These are phyloP conservation scores for Tyto alba DNA, from an alignment of 2,113 vertebrate species.

Conservation along the genomic window DNA sequence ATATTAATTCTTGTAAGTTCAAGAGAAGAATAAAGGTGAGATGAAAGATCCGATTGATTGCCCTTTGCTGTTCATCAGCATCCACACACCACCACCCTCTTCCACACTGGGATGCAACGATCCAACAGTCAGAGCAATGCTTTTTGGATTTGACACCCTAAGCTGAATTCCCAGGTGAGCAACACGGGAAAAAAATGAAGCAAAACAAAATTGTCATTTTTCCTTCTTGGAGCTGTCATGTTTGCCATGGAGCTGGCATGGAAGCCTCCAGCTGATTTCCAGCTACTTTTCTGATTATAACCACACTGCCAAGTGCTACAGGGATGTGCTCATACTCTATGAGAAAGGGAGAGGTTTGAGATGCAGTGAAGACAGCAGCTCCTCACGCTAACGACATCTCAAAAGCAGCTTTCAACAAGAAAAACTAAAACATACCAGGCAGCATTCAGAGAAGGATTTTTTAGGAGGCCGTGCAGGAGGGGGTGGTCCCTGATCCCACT, in stretches of 20 bases:
- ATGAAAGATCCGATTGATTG: neutral
- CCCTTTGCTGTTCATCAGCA: neutral
- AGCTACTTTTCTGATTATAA: constrained; percentile 29
- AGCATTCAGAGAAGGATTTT: constrained; percentile 93
- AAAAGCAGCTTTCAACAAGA: constrained; percentile 62
- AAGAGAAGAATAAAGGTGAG: neutral
- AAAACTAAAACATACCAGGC: constrained; percentile 91
- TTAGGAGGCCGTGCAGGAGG: constrained; percentile 86
- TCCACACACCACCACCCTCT: neutral
- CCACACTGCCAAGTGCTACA: constrained; percentile 12
- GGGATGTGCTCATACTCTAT: neutral
- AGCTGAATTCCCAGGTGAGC: neutral
- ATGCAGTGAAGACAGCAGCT: neutral
- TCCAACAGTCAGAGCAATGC: neutral
- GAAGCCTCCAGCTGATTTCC: neutral
- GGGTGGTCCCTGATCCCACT: constrained; percentile 88
- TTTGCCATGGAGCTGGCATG: neutral
- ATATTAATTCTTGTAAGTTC: neutral
- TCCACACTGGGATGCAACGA: neutral
- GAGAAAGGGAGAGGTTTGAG: neutral
- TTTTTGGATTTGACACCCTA: neutral
- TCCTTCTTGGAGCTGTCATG: rapidly evolving
- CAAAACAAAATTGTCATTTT: neutral
- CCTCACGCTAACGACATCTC: constrained; percentile 7
- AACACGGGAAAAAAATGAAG: neutral